Conservation (phyloP, 2,113 vertebrate species). For the Alexandromys fortis region DNA sequence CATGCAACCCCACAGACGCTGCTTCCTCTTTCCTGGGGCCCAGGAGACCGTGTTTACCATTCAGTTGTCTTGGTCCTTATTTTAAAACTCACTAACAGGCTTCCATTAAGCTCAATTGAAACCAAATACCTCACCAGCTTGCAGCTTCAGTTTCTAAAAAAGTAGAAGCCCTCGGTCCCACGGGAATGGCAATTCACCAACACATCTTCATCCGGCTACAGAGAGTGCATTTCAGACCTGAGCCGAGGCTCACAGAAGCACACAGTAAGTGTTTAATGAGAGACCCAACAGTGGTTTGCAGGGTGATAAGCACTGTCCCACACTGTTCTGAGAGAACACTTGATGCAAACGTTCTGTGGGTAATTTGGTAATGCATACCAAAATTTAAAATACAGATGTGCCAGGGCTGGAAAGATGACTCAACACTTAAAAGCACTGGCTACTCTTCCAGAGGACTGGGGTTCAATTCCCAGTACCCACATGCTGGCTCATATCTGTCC, state of each 20-base stretch:
- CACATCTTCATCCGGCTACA: constrained; percentile 64
- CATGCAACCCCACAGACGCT: constrained; percentile 47
- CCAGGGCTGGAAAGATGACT: background rate
- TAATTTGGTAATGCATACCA: constrained; percentile 16
- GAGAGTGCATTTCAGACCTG: constrained; percentile 52
- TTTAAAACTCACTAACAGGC: constrained; percentile 80
- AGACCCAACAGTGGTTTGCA: constrained; percentile 8
- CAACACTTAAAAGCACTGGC: background rate
- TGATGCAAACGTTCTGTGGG: constrained; percentile 12
- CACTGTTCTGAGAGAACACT: background rate
- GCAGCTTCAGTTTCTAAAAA: constrained; percentile 74
- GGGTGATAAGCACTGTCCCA: background rate
- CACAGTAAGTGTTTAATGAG: background rate
- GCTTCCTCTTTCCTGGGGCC: constrained; percentile 45
- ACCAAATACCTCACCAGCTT: constrained; percentile 79
- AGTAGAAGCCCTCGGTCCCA: constrained; percentile 71
- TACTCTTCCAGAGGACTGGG: background rate
- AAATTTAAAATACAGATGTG: constrained; percentile 26
- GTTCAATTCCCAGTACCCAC: background rate
- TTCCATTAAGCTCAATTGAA: constrained; percentile 80
- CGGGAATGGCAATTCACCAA: constrained; percentile 68
- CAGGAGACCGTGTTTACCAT: constrained; percentile 65
- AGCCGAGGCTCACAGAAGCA: constrained; percentile 17
- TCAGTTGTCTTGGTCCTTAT: constrained; percentile 74
- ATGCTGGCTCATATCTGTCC: background rate